Conservation (phyloP, 2,888 invertebrate genomes). For the Octodonta nipae region DNA sequence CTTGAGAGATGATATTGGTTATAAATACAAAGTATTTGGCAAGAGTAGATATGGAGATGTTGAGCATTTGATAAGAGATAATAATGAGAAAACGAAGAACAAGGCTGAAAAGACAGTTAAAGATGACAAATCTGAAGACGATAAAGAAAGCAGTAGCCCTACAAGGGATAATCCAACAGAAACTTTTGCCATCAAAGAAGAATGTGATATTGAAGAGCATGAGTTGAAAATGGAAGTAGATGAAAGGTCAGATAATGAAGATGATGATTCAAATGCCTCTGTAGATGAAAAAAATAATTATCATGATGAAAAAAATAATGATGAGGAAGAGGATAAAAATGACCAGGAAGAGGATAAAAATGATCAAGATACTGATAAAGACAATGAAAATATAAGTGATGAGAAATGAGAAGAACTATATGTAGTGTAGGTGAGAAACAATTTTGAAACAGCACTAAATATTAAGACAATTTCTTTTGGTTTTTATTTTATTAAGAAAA, state of each 20-base stretch:
- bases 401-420: too few relatives aligned
- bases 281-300: conserved; percentile 10
- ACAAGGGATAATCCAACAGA: too few relatives aligned
- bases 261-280: conserved; percentile 10
- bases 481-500: not conserved
- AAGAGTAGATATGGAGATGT: conserved; percentile 23
- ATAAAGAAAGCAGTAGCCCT: too few relatives aligned
- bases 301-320: conserved; percentile 8
- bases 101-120: too few relatives aligned
- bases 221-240: conserved; percentile 10
- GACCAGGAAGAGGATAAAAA: too few relatives aligned
- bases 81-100: conserved; percentile 8
- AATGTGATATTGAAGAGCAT: too few relatives aligned
- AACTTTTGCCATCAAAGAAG: too few relatives aligned
- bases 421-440: too few relatives aligned
- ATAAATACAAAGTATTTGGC: conserved; percentile 29
- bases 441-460: too few relatives aligned
- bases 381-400: conserved; percentile 8
- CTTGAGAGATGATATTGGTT: conserved; percentile 26
- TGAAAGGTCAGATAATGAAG: conserved; percentile 9
- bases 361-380: conserved; percentile 1
- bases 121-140: conserved; percentile 5
- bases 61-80: conserved; percentile 7
- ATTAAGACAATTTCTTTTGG: too few relatives aligned
- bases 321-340: too few relatives aligned